Evolutionary conservation across 2,888 invertebrate genomes (phyloP), one percentile per base, ranked within the genome.

Genomic region (Leistus spinibarbis): DNA sequence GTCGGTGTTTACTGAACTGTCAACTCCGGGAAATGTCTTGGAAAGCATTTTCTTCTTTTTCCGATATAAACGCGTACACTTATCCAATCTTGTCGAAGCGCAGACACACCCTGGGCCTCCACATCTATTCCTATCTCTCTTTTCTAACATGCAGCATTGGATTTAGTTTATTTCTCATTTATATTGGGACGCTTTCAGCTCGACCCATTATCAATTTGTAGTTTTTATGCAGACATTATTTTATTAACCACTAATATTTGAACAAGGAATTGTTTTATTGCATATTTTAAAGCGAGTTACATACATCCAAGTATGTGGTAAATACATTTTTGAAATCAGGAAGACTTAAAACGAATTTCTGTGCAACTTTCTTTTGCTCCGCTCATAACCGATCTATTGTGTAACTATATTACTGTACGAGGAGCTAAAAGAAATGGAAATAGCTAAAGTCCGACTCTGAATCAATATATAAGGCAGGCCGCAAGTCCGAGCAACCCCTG

Each of bases 1-100:
- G 82, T 83, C 83, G 84, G 83, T 85, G 84, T 85, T 85, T 85
- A 85, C 85, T 81, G 84, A 84, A 83, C 85, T 85, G 85, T 85
- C 85, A 84, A 82, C 81, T 81, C 81, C 83, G 83, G 84, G 83
- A 84, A 84, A 84, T 84, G 84, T 85, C 84, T 82, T 81, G 81
- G 83, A 83, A 85, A 85, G 83, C 84, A 83, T 84, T 84, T 84
- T 84, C 82, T 79, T 80, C 79, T 84, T 84, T 84, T 84, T 82
- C 79, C 79, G 79, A 76, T 80, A 82, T 82, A 82, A 83, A 82
- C 81, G 80, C 80, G 83, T 81, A 84, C 85, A 84, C 85, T 85
- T 85, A 85, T 84, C 84, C 85, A 85, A 85, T 85, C 83, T 82
- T 60, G 60, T 81, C 79, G 79, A 71, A 69, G 77, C 77, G 77